Evolutionary conservation across 1,140 invertebrate genomes (phyloP).

Genomic region (Lordiphosa collinella): DNA sequence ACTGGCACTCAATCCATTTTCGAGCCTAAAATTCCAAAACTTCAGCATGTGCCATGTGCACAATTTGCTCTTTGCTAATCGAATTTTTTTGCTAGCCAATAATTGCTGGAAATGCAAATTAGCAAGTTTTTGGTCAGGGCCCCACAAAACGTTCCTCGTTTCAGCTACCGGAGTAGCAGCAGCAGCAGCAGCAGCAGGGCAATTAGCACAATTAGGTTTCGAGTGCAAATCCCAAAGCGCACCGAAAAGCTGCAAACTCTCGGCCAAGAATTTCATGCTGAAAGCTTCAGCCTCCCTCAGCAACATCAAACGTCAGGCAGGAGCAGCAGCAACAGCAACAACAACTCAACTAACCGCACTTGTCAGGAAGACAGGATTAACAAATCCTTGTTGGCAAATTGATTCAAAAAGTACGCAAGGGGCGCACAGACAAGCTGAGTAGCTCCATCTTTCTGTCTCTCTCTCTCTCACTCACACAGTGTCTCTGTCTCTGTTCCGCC

Average conservation of each 20-base stretch:
- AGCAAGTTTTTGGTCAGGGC: constrained; percentile 7
- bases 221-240: constrained; percentile 76
- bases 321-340: constrained; percentile 28
- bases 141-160: constrained; percentile 5
- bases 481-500: background rate
- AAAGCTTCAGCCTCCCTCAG: constrained; percentile 55
- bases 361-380: constrained; percentile 78
- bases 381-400: constrained; percentile 69
- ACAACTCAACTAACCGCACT: constrained; percentile 78
- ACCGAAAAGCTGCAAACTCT: constrained; percentile 19
- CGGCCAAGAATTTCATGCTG: constrained; percentile 65
- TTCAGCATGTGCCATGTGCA: background rate
- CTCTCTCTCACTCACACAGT: background rate
- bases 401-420: constrained; percentile 73
- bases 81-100: constrained; percentile 62
- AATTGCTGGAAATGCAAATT: constrained; percentile 77
- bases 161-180: constrained; percentile 1
- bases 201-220: constrained; percentile 79
- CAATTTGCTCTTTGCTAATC: constrained; percentile 60
- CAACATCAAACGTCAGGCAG: constrained; percentile 66
- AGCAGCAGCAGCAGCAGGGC: constrained; percentile 30
- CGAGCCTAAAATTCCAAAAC: constrained; percentile 8
- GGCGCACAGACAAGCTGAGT: constrained; percentile 20
- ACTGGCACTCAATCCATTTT: constrained; percentile 13
- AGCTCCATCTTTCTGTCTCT: background rate